Evolutionary conservation across 2,113 vertebrate genomes (phyloP), one percentile per base, ranked within the genome.

Genomic region (Prinia subflava): DNA sequence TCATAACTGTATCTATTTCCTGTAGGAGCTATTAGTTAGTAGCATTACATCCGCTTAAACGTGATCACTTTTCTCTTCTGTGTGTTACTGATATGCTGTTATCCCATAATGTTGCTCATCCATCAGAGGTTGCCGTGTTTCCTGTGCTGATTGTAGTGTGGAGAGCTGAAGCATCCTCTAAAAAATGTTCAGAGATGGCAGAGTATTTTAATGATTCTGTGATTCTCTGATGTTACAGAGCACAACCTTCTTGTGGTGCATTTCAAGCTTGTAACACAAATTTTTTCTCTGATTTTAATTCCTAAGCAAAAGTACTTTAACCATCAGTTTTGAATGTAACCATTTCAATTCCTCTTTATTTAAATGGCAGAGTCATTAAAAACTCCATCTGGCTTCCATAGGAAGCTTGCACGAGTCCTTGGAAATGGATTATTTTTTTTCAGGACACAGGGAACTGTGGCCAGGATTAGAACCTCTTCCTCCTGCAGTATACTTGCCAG

Each of bases 1-100:
- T 88, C 83, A 73, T 91, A 90, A 91, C 91, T 97, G 75, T 70
- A 91, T 96, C 88, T 88, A 86, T 95, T 97, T 97, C 96, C 96
- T 95, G 68, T 70, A 94, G 91, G 73, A 92, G 91, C 93, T 96
- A 95, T 96, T 93, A 96, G 93, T 95, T 91, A 87, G 94, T 90
- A 94, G 71, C 94, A 94, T 95, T 95, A 90, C 69, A 94, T 97
- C 96, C 11, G 50, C 80, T 92, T 93, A 82, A 87, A 65, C 1
- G 9, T 79, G 92, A 95, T 96, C 87, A 22, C 77, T 96, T 96
- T 96, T 92, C 95, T 94, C 69, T 89, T 91, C 55, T 94, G 41
- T 84, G 49, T 95, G 95, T 94, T 96, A 94, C 92, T 92, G 95
- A 97, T 96, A 91, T 0, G 64, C 94, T 93, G 68, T 94, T 97